Evolutionary conservation across 2,888 invertebrate species (phyloP), one percentile per base, ranked within the genome.

Genomic region (Caenorhabditis angaria): DNA sequence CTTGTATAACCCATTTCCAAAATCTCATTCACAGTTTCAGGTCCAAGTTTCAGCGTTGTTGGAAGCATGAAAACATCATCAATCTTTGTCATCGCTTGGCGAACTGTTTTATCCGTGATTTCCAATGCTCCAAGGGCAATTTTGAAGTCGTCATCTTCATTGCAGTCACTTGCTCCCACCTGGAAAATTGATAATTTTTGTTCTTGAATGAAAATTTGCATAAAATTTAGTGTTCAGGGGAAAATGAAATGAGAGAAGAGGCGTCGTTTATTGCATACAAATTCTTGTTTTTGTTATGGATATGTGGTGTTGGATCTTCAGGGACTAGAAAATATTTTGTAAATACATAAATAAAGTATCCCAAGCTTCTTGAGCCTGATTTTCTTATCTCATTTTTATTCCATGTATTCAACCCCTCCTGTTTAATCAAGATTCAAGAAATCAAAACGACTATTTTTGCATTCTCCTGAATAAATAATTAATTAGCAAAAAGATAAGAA

Each of bases 21-120:
- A 65, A 99, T 96, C 88, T 96, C 94, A 0, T 95, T 93, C 87
- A 99, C 94, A 0, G 95, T 96, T 89, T 96, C 95, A 88, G 97
- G 97, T 56, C 83, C 95, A 65, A 99, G 90, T 18, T 94, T 90
- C 0, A 94, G 92, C 75, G 93, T 93, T 83, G 93, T 92, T 47
- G 94, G 93, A 77, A 99, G 90, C 97, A 97, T 97, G 89, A 94
- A 99, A 1, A 94, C 94, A 88, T 99, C 96, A 72, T 94, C 94
- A 73, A 99, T 91, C 85, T 92, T 93, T 3, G 97, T 99, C 97
- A 99, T 99, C 20, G 97, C 93, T 85, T 96, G 93, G 0, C 91
- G 90, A 0, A 97, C 99, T 0, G 92, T 93, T 90, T 99, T 99
- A 89, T 93, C 94, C 60, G 94, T 92, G 60, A 99, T 91, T 88